Conservation (phyloP, 2,797 vertebrate genomes). For the Sebastes wilsoni region DNA sequence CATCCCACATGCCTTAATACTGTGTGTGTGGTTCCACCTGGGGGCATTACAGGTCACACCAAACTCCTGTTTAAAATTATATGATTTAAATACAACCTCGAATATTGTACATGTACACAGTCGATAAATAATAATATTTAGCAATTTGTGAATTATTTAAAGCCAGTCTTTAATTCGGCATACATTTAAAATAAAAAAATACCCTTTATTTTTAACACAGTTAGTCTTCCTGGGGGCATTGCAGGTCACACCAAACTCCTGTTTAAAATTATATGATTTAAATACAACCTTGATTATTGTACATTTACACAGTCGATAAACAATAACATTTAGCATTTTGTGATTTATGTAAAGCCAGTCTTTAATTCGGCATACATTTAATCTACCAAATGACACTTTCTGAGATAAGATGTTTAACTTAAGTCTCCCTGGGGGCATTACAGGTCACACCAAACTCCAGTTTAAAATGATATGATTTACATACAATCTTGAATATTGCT, state of each 20-base stretch:
- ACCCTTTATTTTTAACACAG: too few species aligned
- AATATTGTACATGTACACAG: neutral
- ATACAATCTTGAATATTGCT: too few species aligned
- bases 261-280: neutral
- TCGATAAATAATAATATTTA: fast-evolving
- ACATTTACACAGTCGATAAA: fast-evolving
- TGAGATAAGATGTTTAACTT: neutral
- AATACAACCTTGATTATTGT: fast-evolving
- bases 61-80: neutral
- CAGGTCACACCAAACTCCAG: too few species aligned
- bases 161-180: neutral
- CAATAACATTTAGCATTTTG: fast-evolving
- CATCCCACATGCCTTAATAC: too few species aligned
- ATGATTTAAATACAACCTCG: fast-evolving
- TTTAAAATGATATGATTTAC: too few species aligned
- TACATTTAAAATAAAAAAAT: too few species aligned
- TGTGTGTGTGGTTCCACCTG: too few species aligned
- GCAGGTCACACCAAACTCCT: neutral
- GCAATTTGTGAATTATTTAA: neutral
- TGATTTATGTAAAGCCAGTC: neutral
- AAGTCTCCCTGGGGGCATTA: too few species aligned
- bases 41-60: neutral
- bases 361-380: neutral
- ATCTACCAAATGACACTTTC: neutral
- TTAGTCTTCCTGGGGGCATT: neutral